Evolutionary conservation across 2,888 invertebrate species (phyloP), one percentile per base, ranked within the genome.

Genomic region (Ectobius pallidus): DNA sequence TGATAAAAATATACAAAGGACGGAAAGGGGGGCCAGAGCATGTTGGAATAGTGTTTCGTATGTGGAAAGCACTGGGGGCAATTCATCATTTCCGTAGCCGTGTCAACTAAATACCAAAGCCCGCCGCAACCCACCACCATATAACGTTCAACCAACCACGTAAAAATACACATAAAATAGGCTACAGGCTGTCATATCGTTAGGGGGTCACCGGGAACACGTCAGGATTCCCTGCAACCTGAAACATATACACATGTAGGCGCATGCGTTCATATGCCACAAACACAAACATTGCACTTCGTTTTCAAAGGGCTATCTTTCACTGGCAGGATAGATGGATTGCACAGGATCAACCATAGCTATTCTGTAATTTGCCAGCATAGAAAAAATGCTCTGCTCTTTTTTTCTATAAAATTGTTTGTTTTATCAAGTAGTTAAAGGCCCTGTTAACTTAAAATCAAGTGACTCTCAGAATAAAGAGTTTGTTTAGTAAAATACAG

Each of bases 251-350:
- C 52, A 25, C n/a, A n/a, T n/a, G n/a, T n/a, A n/a, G n/a, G n/a
- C n/a, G n/a, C n/a, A n/a, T n/a, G n/a, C n/a, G n/a, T n/a, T n/a
- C n/a, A n/a, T n/a, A n/a, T n/a, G n/a, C n/a, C n/a, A n/a, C n/a
- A n/a, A n/a, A n/a, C n/a, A n/a, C 25, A 20, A 22, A 9, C 52
- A 25, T 25, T 52, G 52, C 25, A 52, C 52, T 52, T 52, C 52
- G 25, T 52, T 58, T 58, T 16, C n/a, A n/a, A n/a, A n/a, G n/a
- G n/a, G n/a, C n/a, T n/a, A n/a, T n/a, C n/a, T n/a, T n/a, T 14
- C n/a, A 1, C 58, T 58, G 58, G 25, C 58, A 58, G 27, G 58
- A 58, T n/a, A 30, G 58, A 58, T 58, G 58, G 16, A 52, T 52
- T n/a, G 52, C 11, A 25, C n/a, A 25, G 6, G 22, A 22, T 2